A percentile compares a stretch with the other conserved stretches of the same genome.
phyloP scores from a whole-genome alignment of 2,888 invertebrate genomes.

The Euproctis similis region DNA sequence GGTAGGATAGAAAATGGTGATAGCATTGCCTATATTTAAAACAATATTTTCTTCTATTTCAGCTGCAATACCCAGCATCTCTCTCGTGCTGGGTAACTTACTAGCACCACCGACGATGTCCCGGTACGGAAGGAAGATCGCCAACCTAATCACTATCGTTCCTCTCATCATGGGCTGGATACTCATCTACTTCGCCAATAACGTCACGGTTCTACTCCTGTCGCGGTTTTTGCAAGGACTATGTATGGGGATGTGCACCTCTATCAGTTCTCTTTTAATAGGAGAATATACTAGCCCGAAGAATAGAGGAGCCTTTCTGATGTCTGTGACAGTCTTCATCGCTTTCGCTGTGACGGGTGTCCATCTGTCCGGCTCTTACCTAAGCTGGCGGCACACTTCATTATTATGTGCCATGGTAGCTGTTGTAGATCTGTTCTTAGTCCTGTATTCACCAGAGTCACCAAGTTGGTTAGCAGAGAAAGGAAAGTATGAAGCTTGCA shows the following conservation, averaged over 20 bases:
- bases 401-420: constrained; percentile 60
- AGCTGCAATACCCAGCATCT: constrained; percentile 38
- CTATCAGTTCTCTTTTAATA: constrained; percentile 64
- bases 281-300: constrained; percentile 75
- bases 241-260: constrained; percentile 67
- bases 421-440: constrained; percentile 53
- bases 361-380: constrained; percentile 76
- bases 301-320: constrained; percentile 76
- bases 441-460: constrained; percentile 73
- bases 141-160: constrained; percentile 55
- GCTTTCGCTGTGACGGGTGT: constrained; percentile 75
- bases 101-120: constrained; percentile 52
- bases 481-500: constrained; percentile 69
- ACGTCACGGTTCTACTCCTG: constrained; percentile 36
- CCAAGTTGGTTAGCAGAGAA: constrained; percentile 79
- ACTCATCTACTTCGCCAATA: constrained; percentile 47
- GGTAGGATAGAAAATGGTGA: too few species aligned
- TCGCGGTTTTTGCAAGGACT: constrained; percentile 52
- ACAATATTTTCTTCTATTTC: constrained; percentile 17
- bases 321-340: constrained; percentile 75
- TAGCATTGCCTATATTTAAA: too few species aligned
- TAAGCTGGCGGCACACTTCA: constrained; percentile 72
- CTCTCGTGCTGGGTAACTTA: constrained; percentile 35
- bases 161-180: constrained; percentile 69
- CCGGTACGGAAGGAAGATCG: constrained; percentile 60